Evolutionary conservation across 2,888 invertebrate genomes (phyloP), one percentile per base, ranked within the genome.

Genomic region (Caenorhabditis afra): DNA sequence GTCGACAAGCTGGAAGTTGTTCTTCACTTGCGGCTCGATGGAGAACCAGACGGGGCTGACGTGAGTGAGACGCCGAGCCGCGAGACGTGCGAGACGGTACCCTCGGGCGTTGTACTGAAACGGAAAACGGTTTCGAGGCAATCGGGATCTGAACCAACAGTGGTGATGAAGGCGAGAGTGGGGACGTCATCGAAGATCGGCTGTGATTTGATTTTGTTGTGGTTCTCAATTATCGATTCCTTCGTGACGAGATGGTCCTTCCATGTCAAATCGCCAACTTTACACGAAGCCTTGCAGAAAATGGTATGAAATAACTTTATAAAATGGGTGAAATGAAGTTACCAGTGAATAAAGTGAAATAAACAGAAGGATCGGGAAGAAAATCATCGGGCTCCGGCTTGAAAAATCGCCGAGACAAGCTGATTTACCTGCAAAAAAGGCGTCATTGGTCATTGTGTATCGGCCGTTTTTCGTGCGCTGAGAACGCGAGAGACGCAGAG

Each of bases 41-140:
- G 96, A 95, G 44, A 97, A 93, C 97, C 97, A 97, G 0, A 97
- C 96, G 0, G 97, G 97, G 0, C 96, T 95, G 29, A 97, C 93
- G 87, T 94, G 94, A 59, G 94, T 94, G 87, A 97, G 95, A 91
- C 97, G 97, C 23, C 88, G 85, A 53, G 94, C 94, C 93, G 96
- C 96, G 64, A 93, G 93, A 91, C 96, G 96, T 0, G 96, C 95
- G 55, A 96, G 93, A 91, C 96, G 95, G 91, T 96, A 96, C 0
- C 97, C 97, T 91, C 95, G 95, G 82, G 93, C 94, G 90, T 97
- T 97, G 97, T 97, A 97, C 96, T 97, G 90, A 92, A 92, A 79
- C 12, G 10, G 49, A 1, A 49, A 14, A 29, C n/a, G 20, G n/a
- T 49, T 49, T 2, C 11, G 12, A 29, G 20, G 14, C 14, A 52